Base-by-base conservation (phyloP, 2,888 invertebrate genomes). In the Rhimphoctona megacephalus region DNA sequence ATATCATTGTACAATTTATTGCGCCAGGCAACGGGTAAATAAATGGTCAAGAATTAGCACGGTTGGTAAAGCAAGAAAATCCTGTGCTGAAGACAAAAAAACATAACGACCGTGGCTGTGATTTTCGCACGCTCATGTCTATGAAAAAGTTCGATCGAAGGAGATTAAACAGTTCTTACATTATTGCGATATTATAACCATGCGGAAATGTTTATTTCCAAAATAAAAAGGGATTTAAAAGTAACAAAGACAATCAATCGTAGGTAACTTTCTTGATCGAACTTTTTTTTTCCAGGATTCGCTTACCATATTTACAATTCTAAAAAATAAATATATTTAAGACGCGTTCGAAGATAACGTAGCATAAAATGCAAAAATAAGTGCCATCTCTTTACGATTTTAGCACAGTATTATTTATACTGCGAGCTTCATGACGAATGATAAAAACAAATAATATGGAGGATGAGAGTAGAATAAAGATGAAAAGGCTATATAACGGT, bases 401-500 rank as follows among this genome's bases (percentile, higher is more conserved):
- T 30, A 78, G 39, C 77, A 36, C 52, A 52, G 57, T n/a, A 69
- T 69, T 79, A 57, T 79, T 79, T 79, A 79, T 79, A 57, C 57
- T 5, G 57, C 25, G n/a, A 33, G 19, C 36, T 81, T 43, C 74
- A 54, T 64, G 81, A 74, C 66, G 73, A 76, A 57, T 25, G 57
- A 82, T 82, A 76, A 82, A 57, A 67, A 74, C 76, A 82, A 82
- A 82, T 76, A 82, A 69, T 82, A 54, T 36, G 36, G 73, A 81
- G 39, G 73, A 73, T 78, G 57, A 82, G 66, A 77, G 77, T 80
- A 66, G 80, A 76, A 76, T 82, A 82, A 76, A 69, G 76, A 82
- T 82, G 76, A 76, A 82, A 69, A 82, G 82, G 52, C 76, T 76
- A 54, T 76, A 69, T 82, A 82, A 82, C 82, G 82, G 74, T 82